A percentile compares a stretch with the other conserved stretches of the same genome.
Evolutionary conservation across 2,797 vertebrate genomes (phyloP).

Genomic region (Rhabdophis nuchalis): DNA sequence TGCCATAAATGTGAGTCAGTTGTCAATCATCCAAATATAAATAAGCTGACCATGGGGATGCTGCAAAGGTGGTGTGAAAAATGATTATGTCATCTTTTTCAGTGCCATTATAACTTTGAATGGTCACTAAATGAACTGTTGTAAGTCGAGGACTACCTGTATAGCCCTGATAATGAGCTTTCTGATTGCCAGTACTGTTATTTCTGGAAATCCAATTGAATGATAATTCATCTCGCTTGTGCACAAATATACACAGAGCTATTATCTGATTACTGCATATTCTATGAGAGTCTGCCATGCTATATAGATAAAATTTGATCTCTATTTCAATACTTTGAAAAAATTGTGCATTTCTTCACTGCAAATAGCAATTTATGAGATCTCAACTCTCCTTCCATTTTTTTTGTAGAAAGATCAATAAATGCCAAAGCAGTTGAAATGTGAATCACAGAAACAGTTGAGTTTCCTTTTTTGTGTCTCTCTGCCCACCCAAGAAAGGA

Average conservation of each 20-base stretch:
- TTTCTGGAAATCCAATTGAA: not conserved
- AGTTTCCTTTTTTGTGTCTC: not conserved
- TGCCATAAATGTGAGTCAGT: not conserved
- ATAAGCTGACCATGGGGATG: not conserved
- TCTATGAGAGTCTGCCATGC: not conserved
- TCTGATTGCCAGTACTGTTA: not conserved
- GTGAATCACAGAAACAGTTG: not conserved
- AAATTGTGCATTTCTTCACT: not conserved
- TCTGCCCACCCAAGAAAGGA: not conserved
- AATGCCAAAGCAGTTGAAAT: not conserved
- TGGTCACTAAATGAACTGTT: not conserved
- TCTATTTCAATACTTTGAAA: not conserved
- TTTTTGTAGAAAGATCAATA: not conserved
- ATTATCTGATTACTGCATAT: not conserved
- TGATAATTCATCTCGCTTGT: not conserved
- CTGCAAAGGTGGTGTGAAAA: not conserved
- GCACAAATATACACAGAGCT: not conserved
- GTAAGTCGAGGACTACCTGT: not conserved
- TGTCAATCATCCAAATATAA: not conserved
- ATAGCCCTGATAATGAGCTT: not conserved
- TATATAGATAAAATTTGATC: not conserved
- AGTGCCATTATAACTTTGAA: not conserved
- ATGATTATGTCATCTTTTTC: not conserved
- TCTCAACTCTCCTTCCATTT: not conserved
- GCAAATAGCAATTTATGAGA: not conserved